Conservation (phyloP, 2,797 vertebrate genomes). For the Phyllotis vaccarum region DNA sequence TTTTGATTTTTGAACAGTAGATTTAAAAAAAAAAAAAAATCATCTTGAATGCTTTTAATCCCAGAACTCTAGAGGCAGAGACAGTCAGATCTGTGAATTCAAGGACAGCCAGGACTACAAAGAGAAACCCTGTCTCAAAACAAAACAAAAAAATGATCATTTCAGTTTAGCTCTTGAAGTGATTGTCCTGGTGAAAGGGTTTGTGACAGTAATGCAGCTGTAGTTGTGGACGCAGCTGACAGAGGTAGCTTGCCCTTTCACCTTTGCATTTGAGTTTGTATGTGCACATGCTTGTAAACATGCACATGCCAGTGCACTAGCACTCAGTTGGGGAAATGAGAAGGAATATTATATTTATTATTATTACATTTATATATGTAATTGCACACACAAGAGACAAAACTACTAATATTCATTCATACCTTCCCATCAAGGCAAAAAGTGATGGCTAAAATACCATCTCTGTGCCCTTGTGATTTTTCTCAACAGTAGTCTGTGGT, state of each 20-base stretch:
- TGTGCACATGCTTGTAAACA: not conserved
- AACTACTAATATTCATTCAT: not conserved
- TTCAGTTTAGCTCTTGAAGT: conserved; percentile 25
- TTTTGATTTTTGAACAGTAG: not conserved
- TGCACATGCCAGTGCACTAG: not conserved
- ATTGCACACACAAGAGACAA: not conserved
- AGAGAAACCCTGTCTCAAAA: not conserved
- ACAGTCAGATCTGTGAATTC: not conserved
- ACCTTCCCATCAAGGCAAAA: not conserved
- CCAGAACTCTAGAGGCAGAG: not conserved
- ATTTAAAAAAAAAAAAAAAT: not conserved
- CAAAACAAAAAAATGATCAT: not conserved
- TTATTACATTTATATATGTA: not conserved
- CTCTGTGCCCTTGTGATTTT: conserved; percentile 16
- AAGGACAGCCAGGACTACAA: not conserved
- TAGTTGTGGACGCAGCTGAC: not conserved
- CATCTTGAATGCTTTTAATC: not conserved
- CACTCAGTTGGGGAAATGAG: not conserved
- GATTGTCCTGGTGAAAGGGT: not conserved
- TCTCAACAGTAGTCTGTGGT: not conserved
- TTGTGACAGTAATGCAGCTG: not conserved
- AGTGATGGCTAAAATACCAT: not conserved
- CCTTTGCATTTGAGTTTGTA: not conserved
- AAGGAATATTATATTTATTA: not conserved
- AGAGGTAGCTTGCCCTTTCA: conserved; percentile 10